A percentile compares a stretch with the other conserved stretches of the same genome.
Evolutionary conservation across 2,888 invertebrate genomes (phyloP).

Genomic region (Drosophila testacea): DNA sequence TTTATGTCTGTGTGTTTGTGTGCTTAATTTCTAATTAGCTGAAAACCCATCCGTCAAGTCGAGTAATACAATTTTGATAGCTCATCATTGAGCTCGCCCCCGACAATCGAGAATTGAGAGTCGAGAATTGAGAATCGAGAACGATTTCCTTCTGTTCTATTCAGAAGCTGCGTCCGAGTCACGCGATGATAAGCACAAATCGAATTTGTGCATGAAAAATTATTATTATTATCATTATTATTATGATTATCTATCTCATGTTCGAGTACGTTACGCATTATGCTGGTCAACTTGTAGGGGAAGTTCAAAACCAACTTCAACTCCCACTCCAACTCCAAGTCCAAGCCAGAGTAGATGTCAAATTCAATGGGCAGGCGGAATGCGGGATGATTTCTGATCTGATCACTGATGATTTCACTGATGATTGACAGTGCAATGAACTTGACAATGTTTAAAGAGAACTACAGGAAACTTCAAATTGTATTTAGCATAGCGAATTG

Average conservation of each 20-base stretch:
- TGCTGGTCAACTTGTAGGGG: constrained; percentile 54
- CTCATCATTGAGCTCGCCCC: constrained; percentile 50
- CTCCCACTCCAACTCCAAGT: constrained; percentile 25
- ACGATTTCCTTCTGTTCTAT: constrained; percentile 5
- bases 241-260: constrained; percentile 50
- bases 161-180: constrained; percentile 23
- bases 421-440: constrained; percentile 36
- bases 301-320: constrained; percentile 1
- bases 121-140: neutral
- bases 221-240: constrained; percentile 40
- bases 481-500: constrained; percentile 2
- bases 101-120: constrained; percentile 16
- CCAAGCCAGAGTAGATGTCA: constrained; percentile 4
- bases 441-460: constrained; percentile 5
- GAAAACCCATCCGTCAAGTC: constrained; percentile 59
- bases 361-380: constrained; percentile 9
- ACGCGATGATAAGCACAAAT: constrained; percentile 77
- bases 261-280: constrained; percentile 27
- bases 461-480: neutral
- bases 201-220: constrained; percentile 72
- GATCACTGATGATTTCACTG: too few relatives aligned
- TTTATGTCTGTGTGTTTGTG: neutral
- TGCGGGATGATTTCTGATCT: constrained; percentile 40
- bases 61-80: constrained; percentile 59
- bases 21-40: constrained; percentile 59